Conservation (phyloP, 2,113 vertebrate genomes). For the Butorides virescens region DNA sequence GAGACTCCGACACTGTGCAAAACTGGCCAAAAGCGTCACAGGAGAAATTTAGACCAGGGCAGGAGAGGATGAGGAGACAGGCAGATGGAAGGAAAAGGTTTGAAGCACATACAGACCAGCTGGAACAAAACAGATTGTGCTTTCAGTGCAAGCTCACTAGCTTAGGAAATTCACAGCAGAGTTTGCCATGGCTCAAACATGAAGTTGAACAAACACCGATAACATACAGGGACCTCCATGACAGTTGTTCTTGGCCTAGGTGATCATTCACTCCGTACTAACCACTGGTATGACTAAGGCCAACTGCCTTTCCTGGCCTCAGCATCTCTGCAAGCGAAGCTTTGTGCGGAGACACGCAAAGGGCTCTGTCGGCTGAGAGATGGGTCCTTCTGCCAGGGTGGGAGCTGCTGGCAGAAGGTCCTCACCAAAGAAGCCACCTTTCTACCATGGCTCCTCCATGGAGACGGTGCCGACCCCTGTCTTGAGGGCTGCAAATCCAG, state of each 20-base stretch:
- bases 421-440: neutral
- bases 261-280: neutral
- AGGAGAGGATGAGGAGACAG: neutral
- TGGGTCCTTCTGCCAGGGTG: neutral
- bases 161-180: neutral
- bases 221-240: neutral
- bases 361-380: neutral
- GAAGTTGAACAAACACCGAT: rapidly evolving
- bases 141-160: neutral
- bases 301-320: neutral
- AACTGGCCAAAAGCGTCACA: neutral
- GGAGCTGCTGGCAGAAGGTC: neutral
- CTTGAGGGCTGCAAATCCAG: neutral
- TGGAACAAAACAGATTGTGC: neutral
- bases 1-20: neutral
- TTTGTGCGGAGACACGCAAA: neutral
- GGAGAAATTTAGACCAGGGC: neutral
- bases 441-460: neutral
- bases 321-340: neutral
- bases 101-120: neutral
- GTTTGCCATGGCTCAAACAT: neutral
- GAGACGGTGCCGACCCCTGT: neutral
- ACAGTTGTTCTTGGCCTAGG: neutral
- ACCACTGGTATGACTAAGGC: neutral
- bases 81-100: neutral